Evolutionary conservation across 2,888 invertebrate genomes (phyloP).

Genomic region (Brachyptera risi): DNA sequence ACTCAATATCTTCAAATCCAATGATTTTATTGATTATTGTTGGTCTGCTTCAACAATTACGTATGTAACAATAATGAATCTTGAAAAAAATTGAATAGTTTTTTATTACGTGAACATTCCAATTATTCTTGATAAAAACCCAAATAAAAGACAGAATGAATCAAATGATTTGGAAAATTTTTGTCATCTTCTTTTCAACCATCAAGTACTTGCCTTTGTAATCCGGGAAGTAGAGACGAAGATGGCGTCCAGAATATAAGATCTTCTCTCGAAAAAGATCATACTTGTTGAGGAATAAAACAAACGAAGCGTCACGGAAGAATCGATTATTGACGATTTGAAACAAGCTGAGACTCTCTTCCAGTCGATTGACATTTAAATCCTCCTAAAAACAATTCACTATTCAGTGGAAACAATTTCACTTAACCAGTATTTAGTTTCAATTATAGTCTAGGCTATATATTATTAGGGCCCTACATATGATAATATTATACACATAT

Average conservation of each 20-base stretch:
- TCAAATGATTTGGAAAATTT: too few relatives aligned
- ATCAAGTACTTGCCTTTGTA: constrained; percentile 51
- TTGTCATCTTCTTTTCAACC: too few relatives aligned
- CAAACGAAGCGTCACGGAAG: constrained; percentile 58
- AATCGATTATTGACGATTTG: constrained; percentile 62
- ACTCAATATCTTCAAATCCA: too few relatives aligned
- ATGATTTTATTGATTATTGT: too few relatives aligned
- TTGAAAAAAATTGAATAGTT: too few relatives aligned
- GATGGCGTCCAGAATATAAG: constrained; percentile 56
- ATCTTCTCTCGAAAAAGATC: constrained; percentile 63
- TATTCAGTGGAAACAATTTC: neutral
- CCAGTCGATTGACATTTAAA: constrained; percentile 56
- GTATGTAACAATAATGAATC: too few relatives aligned
- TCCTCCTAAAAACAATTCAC: constrained; percentile 55
- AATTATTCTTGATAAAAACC: too few relatives aligned
- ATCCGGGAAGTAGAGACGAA: constrained; percentile 56
- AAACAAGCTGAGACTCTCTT: constrained; percentile 60
- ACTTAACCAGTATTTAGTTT: neutral
- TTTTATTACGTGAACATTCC: too few relatives aligned
- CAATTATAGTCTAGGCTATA: neutral
- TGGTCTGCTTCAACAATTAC: too few relatives aligned
- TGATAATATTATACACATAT: too few relatives aligned
- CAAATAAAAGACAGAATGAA: too few relatives aligned
- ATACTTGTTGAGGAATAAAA: constrained; percentile 61
- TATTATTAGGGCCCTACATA: too few relatives aligned